Evolutionary conservation across 2,797 vertebrate genomes (phyloP).

Genomic region (Eidolon dupreanum): DNA sequence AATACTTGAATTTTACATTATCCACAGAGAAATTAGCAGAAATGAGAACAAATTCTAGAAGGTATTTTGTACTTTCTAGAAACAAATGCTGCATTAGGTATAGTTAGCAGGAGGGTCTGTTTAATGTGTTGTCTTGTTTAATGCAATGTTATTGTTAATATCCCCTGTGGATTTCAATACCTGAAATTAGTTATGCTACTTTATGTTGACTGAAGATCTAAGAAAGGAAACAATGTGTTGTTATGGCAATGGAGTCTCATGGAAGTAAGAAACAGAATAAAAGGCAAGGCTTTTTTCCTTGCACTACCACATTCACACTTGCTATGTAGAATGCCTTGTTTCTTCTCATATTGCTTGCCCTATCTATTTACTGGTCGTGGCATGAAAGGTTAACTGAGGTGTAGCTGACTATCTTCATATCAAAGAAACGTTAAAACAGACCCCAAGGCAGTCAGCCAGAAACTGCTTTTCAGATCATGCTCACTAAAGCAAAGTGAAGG

Average conservation of each 20-base stretch:
- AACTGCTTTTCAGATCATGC: background rate
- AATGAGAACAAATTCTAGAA: conserved; percentile 24
- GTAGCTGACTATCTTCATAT: background rate
- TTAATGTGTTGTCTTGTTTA: conserved; percentile 43
- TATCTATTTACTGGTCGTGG: conserved; percentile 59
- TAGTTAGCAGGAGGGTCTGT: conserved; percentile 49
- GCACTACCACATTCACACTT: background rate
- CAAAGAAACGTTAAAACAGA: conserved; percentile 37
- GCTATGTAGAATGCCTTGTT: background rate
- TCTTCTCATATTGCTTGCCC: background rate
- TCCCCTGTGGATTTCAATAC: background rate
- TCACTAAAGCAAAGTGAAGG: background rate
- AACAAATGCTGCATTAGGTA: conserved; percentile 8
- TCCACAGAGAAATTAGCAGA: background rate
- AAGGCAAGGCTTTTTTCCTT: background rate
- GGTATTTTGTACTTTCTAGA: background rate
- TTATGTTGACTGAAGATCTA: conserved; percentile 24
- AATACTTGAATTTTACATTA: background rate
- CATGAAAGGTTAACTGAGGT: background rate
- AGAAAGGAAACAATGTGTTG: conserved; percentile 30
- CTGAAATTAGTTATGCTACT: background rate
- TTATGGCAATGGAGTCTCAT: background rate
- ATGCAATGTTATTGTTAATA: conserved; percentile 39
- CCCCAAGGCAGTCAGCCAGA: background rate
- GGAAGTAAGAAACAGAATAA: background rate